phyloP scores from a whole-genome alignment of 2,797 vertebrate genomes.

The Anguilla pacifica region DNA sequence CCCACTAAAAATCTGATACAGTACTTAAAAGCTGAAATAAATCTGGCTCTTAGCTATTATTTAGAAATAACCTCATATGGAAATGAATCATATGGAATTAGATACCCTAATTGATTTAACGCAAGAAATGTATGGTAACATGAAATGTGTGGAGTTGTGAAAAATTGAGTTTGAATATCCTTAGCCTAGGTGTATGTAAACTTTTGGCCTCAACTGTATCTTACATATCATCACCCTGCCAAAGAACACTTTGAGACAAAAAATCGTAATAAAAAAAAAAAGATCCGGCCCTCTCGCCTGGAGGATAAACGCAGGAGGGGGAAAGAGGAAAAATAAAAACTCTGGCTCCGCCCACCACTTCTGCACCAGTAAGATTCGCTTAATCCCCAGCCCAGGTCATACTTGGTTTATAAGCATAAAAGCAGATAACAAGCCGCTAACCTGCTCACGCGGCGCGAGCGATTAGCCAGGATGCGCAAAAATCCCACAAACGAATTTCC shows the following conservation, averaged over 20 bases:
- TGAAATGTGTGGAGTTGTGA: too few relatives aligned
- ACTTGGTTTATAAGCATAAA: conserved; percentile 54
- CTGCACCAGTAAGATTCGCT: conserved; percentile 10
- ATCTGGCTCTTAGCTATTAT: too few relatives aligned
- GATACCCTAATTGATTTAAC: too few relatives aligned
- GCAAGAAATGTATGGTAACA: too few relatives aligned
- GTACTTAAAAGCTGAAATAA: too few relatives aligned
- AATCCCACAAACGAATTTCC: conserved; percentile 56
- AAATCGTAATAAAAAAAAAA: background rate
- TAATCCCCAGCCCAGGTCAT: conserved; percentile 21
- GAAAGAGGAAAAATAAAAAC: background rate
- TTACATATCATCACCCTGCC: background rate
- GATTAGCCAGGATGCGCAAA: conserved; percentile 57
- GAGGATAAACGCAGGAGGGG: background rate
- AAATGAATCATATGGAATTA: too few relatives aligned
- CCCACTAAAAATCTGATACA: too few relatives aligned
- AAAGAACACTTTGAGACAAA: background rate
- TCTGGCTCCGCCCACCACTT: conserved; percentile 19
- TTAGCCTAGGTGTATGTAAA: too few relatives aligned
- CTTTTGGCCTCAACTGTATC: too few relatives aligned
- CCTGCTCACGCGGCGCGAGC: conserved; percentile 57
- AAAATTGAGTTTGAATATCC: too few relatives aligned
- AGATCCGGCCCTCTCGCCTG: conserved; percentile 20
- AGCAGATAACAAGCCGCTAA: conserved; percentile 63
- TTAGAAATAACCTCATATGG: too few relatives aligned